Conservation (phyloP, 2,888 invertebrate species). For the Caenorhabditis sp. region DNA sequence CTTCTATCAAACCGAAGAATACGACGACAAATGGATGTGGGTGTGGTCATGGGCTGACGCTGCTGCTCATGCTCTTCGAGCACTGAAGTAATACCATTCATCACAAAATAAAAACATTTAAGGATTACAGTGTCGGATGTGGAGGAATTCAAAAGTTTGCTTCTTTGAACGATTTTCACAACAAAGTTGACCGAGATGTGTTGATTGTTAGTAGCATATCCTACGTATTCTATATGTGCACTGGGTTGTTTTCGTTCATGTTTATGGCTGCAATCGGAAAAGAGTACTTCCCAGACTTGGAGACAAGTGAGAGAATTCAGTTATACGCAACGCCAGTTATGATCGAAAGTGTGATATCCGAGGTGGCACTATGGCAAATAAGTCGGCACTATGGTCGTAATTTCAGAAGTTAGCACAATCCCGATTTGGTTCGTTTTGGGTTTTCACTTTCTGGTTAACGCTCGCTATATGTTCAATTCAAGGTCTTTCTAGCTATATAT, state of each 20-base stretch:
- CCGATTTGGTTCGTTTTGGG: constrained; percentile 17
- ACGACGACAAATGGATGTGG: constrained; percentile 45
- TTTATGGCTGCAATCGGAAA: constrained; percentile 39
- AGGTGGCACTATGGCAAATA: constrained; percentile 4
- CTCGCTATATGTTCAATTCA: constrained; percentile 42
- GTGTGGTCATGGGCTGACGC: constrained; percentile 66
- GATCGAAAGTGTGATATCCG: constrained; percentile 42
- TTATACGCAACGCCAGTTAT: constrained; percentile 43
- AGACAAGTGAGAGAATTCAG: constrained; percentile 15
- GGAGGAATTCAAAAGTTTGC: constrained; percentile 67
- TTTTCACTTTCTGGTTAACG: constrained; percentile 55
- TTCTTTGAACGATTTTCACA: constrained; percentile 56
- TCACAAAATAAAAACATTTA: too few species aligned
- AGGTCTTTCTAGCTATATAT: constrained; percentile 53
- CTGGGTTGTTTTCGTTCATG: constrained; percentile 42
- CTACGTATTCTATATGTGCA: constrained; percentile 38
- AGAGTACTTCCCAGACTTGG: constrained; percentile 29
- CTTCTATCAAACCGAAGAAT: constrained; percentile 5
- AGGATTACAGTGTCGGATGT: constrained; percentile 53
- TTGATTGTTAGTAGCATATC: constrained; percentile 27
- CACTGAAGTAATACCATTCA: too few species aligned
- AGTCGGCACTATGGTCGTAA: background rate
- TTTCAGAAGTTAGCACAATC: constrained; percentile 37
- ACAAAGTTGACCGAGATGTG: constrained; percentile 51
- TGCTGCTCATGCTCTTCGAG: constrained; percentile 42